Evolutionary conservation across 2,113 vertebrate genomes (phyloP).

Genomic region (Baryphthengus martii): DNA sequence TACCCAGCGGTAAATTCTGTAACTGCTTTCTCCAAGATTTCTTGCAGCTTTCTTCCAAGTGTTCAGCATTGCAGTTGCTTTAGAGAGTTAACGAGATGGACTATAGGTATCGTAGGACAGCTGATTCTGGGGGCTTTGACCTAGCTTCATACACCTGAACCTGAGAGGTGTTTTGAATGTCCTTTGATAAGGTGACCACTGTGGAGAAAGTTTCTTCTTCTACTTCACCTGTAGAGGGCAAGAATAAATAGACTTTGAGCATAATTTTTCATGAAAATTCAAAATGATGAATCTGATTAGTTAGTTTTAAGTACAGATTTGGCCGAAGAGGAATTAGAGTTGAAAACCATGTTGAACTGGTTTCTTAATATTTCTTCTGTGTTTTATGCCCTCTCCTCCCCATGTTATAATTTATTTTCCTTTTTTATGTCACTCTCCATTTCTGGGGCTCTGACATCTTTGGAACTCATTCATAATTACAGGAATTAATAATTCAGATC

Average conservation of each 20-base stretch:
- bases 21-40: background rate
- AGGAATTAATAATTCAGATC: constrained; percentile 41
- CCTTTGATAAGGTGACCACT: background rate
- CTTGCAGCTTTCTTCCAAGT: background rate
- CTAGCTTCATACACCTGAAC: background rate
- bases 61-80: background rate
- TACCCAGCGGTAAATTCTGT: background rate
- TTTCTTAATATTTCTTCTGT: background rate
- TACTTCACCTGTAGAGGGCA: background rate
- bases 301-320: background rate
- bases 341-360: background rate
- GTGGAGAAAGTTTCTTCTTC: background rate
- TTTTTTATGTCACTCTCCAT: background rate
- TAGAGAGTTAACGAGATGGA: background rate
- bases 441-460: constrained; percentile 25
- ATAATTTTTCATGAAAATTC: background rate
- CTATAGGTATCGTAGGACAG: background rate
- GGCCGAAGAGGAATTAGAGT: background rate
- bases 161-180: background rate
- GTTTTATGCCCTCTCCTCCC: background rate
- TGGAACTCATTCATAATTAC: constrained; percentile 37
- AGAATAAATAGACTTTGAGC: background rate
- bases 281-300: background rate
- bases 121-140: background rate
- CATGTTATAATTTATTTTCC: background rate